These are phyloP conservation scores for Lepisosteus oculatus DNA, from an alignment of 2,113 vertebrate species.

Conservation along the genomic window DNA sequence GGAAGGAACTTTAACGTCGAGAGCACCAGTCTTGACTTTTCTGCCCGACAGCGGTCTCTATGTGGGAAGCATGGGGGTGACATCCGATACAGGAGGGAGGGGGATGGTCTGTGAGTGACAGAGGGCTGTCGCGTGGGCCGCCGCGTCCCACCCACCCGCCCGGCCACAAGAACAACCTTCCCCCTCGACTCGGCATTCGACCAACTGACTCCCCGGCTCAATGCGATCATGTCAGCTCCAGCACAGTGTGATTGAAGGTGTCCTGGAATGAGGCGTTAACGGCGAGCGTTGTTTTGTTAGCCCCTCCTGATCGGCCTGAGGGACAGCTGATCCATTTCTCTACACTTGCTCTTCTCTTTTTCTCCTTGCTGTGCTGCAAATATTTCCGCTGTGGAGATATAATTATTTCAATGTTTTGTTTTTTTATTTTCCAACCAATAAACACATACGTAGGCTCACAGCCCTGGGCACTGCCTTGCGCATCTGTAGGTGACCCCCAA, in stretches of 20 bases:
- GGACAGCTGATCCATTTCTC: too few relatives aligned
- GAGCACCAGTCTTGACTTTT: background rate
- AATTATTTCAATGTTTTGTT: too few relatives aligned
- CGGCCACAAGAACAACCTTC: conserved; percentile 17
- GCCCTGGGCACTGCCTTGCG: too few relatives aligned
- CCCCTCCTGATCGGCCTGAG: too few relatives aligned
- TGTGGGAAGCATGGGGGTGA: conserved; percentile 4
- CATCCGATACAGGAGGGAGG: conserved; percentile 5
- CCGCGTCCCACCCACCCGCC: background rate
- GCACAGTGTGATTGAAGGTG: conserved; percentile 53
- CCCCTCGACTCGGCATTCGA: conserved; percentile 20
- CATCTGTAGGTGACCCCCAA: too few relatives aligned
- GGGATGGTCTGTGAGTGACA: background rate
- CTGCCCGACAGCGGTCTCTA: conserved; percentile 9
- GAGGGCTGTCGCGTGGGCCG: background rate
- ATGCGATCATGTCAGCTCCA: conserved; percentile 44
- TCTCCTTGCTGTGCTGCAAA: too few relatives aligned
- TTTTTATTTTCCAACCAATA: too few relatives aligned
- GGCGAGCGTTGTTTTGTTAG: conserved; percentile 25
- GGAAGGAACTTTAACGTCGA: conserved; percentile 17
- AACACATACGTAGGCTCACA: too few relatives aligned
- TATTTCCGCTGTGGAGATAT: too few relatives aligned
- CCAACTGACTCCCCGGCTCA: conserved; percentile 37
- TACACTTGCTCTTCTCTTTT: too few relatives aligned
- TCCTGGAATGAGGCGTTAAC: conserved; percentile 25